Base-by-base conservation (phyloP, 1,140 invertebrate genomes). In the Stegodyphus mimosarum region DNA sequence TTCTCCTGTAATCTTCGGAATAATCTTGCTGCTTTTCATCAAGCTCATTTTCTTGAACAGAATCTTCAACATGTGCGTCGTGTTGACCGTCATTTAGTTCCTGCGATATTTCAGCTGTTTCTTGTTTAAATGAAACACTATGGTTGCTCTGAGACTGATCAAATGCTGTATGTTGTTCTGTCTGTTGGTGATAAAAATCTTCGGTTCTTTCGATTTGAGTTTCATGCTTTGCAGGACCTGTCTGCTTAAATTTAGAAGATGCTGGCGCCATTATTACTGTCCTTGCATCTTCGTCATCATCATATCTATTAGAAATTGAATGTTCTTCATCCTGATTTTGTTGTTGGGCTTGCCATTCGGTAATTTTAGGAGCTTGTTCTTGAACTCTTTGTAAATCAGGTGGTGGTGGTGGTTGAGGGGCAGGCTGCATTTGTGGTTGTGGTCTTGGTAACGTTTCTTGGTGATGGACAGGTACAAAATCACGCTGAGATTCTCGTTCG, bases 1-100 rank as follows among this genome's bases (percentile, higher is more conserved):
- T 83, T 74, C 79, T 83, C 7, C 52, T 53, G 53, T 73, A 83
- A 33, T 83, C 79, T 52, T 73, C 77, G 53, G 67, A 50, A 33
- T 53, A 66, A 6, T 7, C 7, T 11, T 7, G 64, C 7, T 17
- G 17, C n/a, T 66, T n/a, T 66, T 66, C 64, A n/a, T 66, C n/a
- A 55, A 7, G 7, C 53, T 55, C 53, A 7, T 7, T 55, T 55
- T 13, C 53, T 55, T 7, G 53, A 7, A 7, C 7, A 55, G 53
- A 55, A 55, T 7, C 7, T 55, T 55, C 53, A 55, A 55, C 53
- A 55, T 55, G 7, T 55, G 53, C 7, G 7, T 55, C 13, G 7
- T 55, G 53, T 7, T 55, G 7, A 55, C 53, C 13, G 53, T 13
- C 53, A 55, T 55, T 55, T 7, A 7, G 7, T 55, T 7, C 53